Base-by-base conservation (phyloP, 2,888 invertebrate genomes). In the Mythimna albipuncta region DNA sequence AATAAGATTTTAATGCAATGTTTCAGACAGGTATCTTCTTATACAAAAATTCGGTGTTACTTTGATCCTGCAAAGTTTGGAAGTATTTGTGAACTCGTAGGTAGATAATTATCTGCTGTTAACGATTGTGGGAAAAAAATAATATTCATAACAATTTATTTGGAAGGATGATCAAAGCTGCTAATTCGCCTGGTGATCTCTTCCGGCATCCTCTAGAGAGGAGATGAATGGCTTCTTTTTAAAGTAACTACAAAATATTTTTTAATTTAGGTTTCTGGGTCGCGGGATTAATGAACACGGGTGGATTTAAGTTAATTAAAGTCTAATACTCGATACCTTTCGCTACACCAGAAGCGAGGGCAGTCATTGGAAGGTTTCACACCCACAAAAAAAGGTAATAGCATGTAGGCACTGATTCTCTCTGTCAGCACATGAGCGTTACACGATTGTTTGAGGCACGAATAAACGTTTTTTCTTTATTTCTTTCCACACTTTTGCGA, bases 1-100 rank as follows among this genome's bases (percentile, higher is more conserved):
- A 44, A 44, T 13, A 55, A 73, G 74, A 32, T 70, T 74, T 72
- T 54, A 16, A 52, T 41, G 44, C 26, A 59, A 57, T 65, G 52
- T 79, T 73, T 61, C 50, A n/a, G 63, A 59, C 69, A 47, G 62
- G 54, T 32, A 35, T 57, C 13, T 44, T 44, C 13, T 44, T 11
- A 44, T 5, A 11, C 44, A 44, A 11, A 44, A 44, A 44, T 11
- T 70, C 13, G 7, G 44, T 11, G 26, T 19, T 66, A 54, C 74
- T 70, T 83, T 70, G 74, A 79, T 74, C 69, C 13, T n/a, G 11
- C 1, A 7, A 13, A 68, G 57, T 79, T 77, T 68, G 54, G 41
- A 65, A 76, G 50, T 65, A 65, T 63, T 69, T 26, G 55, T 21
- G 26, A 67, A 63, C 44, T 7, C 5, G 41, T 41, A 41, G 41